These are phyloP conservation scores for Phyto melanocephala DNA, from an alignment of 2,888 invertebrate genomes.

Conservation along the genomic window DNA sequence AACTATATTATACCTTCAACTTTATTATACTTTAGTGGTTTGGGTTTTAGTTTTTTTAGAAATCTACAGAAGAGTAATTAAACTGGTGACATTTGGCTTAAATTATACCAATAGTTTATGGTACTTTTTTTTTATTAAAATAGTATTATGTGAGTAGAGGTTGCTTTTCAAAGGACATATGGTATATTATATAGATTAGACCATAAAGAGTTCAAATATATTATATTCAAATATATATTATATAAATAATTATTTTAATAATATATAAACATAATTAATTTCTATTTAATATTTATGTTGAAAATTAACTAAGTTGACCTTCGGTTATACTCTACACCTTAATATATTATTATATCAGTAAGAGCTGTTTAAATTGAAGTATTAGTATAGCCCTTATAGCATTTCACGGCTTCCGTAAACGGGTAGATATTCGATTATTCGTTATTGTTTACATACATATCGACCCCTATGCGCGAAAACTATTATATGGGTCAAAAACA, in stretches of 20 bases:
- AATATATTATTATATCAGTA: no score
- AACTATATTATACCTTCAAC: no score
- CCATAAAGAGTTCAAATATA: background rate
- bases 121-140: background rate
- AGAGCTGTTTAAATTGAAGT: no score
- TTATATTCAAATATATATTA: background rate
- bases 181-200: background rate
- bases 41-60: background rate
- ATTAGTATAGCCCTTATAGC: no score
- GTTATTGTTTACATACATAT: no score
- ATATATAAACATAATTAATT: background rate
- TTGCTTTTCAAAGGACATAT: background rate
- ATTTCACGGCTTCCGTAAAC: no score
- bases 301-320: no score
- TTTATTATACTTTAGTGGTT: slow-evolving; percentile 5
- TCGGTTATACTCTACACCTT: no score
- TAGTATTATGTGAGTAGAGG: background rate
- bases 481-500: no score
- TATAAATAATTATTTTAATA: background rate
- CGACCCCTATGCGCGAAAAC: no score
- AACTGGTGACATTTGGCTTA: slow-evolving; percentile 56
- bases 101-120: slow-evolving; percentile 38
- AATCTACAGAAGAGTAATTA: slow-evolving; percentile 46
- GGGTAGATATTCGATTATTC: no score
- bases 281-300: background rate